Evolutionary conservation across 2,888 invertebrate genomes (phyloP).

Genomic region (Mayetiola destructor): DNA sequence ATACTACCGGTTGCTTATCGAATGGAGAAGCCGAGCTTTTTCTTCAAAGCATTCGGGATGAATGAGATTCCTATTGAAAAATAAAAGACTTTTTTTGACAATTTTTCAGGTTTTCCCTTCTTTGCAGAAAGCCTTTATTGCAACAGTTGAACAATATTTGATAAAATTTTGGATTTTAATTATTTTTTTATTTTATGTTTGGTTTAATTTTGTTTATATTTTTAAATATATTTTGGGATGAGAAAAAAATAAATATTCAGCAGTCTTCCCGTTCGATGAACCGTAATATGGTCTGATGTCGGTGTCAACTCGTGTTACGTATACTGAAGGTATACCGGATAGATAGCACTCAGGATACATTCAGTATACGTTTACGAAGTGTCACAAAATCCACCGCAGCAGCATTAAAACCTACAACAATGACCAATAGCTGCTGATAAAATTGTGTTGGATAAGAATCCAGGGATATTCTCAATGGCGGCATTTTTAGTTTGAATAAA

Average conservation of each 20-base stretch:
- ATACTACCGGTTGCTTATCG: not conserved
- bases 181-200: too few relatives aligned
- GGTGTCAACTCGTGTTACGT: slow-evolving; percentile 97
- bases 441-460: too few relatives aligned
- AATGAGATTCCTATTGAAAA: not conserved
- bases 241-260: too few relatives aligned
- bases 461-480: too few relatives aligned
- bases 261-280: too few relatives aligned
- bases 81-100: slow-evolving; percentile 1
- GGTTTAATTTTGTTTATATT: too few relatives aligned
- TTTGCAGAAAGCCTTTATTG: not conserved
- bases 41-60: not conserved
- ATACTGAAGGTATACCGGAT: slow-evolving; percentile 99
- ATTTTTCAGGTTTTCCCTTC: not conserved
- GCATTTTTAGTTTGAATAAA: too few relatives aligned
- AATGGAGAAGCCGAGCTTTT: slow-evolving; percentile 7
- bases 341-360: slow-evolving; percentile 98
- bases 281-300: slow-evolving; percentile 34
- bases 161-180: too few relatives aligned
- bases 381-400: slow-evolving; percentile 41
- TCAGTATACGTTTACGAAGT: slow-evolving; percentile 99
- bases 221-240: too few relatives aligned
- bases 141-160: not conserved
- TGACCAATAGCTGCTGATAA: not conserved
- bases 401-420: not conserved